These are phyloP conservation scores for Cyrtodaria siliqua DNA, from an alignment of 2,888 invertebrate species.

Conservation along the genomic window DNA sequence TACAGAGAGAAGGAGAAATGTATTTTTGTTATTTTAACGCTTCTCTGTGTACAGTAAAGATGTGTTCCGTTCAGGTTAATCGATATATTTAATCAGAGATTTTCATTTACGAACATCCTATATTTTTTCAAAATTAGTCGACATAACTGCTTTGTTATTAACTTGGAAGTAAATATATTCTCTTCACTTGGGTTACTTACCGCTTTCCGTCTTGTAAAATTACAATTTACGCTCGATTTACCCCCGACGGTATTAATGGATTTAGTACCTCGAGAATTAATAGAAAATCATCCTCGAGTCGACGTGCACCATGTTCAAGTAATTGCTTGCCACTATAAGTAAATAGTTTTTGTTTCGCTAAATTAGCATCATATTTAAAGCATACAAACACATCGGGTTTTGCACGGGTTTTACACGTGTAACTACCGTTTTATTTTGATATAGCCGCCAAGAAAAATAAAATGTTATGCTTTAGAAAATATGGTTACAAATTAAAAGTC, in stretches of 20 bases:
- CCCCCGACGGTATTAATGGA: conserved; percentile 47
- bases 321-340: conserved; percentile 55
- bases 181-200: too few relatives aligned
- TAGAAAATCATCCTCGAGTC: conserved; percentile 32
- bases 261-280: conserved; percentile 49
- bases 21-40: too few relatives aligned
- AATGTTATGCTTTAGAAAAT: conserved; percentile 46
- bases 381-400: conserved; percentile 29
- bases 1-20: too few relatives aligned
- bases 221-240: conserved; percentile 45
- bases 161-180: too few relatives aligned
- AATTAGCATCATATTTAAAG: conserved; percentile 56
- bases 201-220: conserved; percentile 28
- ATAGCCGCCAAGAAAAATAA: conserved; percentile 49
- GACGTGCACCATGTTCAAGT: conserved; percentile 36
- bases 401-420: conserved; percentile 41
- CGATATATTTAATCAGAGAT: too few relatives aligned
- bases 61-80: too few relatives aligned
- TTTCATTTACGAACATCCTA: too few relatives aligned
- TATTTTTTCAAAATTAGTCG: too few relatives aligned
- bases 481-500: conserved; percentile 42
- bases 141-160: too few relatives aligned
- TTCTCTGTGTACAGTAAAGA: too few relatives aligned
- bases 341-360: conserved; percentile 67
- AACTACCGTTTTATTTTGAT: conserved; percentile 36